Evolutionary conservation across 2,888 invertebrate genomes (phyloP), one percentile per base, ranked within the genome.

Genomic region (Cheilosia grossa): DNA sequence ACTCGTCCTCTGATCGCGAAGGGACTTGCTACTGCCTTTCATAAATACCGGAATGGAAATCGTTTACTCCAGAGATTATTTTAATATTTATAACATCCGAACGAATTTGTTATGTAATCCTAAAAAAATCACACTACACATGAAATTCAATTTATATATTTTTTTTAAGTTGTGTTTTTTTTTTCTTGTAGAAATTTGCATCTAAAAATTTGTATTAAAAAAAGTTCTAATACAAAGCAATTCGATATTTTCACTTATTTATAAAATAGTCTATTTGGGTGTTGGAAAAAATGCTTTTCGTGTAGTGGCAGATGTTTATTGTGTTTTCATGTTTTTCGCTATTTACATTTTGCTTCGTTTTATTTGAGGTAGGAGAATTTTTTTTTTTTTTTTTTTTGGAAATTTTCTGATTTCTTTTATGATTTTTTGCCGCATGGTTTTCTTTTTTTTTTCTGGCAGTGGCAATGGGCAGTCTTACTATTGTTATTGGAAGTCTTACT

Each of bases 141-240:
- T 37, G 58, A 42, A 81, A 58, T 64, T 66, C 30, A 30, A 0
- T 47, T 73, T 53, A 33, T 24, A 27, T 53, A 27, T 40, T 59
- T 19, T 33, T 66, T n/a, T 24, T 15, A 40, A 40, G 37, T 40
- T 51, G 33, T 33, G 51, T 54, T 33, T 49, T 42, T 63, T 61
- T 58, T 42, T 73, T 66, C 13, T 77, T 85, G 85, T 85, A 85
- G 85, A 85, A 85, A 85, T 81, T 81, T 85, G 66, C 75, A 54
- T 77, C 81, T 81, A 85, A 81, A 80, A 72, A 81, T 85, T 85
- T 80, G 51, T 54, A 27, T 77, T 85, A 77, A 72, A 72, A 63
- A 67, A 67, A 72, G 51, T 56, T 66, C 72, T 80, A 81, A 70
- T 75, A 70, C 75, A 42, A 83, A 83, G 79, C 83, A 40, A 54